Evolutionary conservation across 1,140 invertebrate species (phyloP).

Genomic region (Galleria mellonella): DNA sequence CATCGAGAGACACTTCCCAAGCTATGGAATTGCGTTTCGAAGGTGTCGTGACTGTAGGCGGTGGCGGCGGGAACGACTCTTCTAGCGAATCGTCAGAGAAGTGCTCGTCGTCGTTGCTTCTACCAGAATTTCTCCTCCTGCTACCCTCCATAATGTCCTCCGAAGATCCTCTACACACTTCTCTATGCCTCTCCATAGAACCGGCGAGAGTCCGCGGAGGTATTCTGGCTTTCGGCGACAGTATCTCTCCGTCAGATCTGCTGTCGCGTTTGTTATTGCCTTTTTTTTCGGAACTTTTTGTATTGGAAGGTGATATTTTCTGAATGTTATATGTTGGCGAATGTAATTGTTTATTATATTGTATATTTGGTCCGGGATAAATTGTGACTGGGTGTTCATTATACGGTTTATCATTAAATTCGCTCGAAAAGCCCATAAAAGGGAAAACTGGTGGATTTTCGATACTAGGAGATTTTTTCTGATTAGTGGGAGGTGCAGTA

Average conservation of each 20-base stretch:
- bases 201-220: slow-evolving; percentile 81
- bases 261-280: slow-evolving; percentile 50
- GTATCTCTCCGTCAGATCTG: slow-evolving; percentile 63
- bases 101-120: slow-evolving; percentile 79
- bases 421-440: slow-evolving; percentile 67
- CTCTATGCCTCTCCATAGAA: slow-evolving; percentile 83
- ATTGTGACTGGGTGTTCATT: slow-evolving; percentile 79
- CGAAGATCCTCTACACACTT: slow-evolving; percentile 78
- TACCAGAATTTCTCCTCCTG: slow-evolving; percentile 61
- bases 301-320: slow-evolving; percentile 52
- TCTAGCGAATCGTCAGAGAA: slow-evolving; percentile 90
- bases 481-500: slow-evolving; percentile 23
- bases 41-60: slow-evolving; percentile 71
- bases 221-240: slow-evolving; percentile 75
- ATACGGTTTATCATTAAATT: slow-evolving; percentile 72
- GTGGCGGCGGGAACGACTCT: slow-evolving; percentile 79
- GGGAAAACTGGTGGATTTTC: slow-evolving; percentile 63
- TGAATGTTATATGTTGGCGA: slow-evolving; percentile 63
- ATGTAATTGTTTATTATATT: slow-evolving; percentile 56
- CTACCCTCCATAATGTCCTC: slow-evolving; percentile 51
- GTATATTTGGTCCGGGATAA: slow-evolving; percentile 73
- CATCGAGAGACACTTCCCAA: slow-evolving; percentile 87
- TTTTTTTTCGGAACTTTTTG: slow-evolving; percentile 48
- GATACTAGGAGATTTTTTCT: slow-evolving; percentile 59
- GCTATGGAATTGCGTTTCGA: slow-evolving; percentile 86